Evolutionary conservation across 1,140 invertebrate genomes (phyloP).

Genomic region (Calephelis virginiensis): DNA sequence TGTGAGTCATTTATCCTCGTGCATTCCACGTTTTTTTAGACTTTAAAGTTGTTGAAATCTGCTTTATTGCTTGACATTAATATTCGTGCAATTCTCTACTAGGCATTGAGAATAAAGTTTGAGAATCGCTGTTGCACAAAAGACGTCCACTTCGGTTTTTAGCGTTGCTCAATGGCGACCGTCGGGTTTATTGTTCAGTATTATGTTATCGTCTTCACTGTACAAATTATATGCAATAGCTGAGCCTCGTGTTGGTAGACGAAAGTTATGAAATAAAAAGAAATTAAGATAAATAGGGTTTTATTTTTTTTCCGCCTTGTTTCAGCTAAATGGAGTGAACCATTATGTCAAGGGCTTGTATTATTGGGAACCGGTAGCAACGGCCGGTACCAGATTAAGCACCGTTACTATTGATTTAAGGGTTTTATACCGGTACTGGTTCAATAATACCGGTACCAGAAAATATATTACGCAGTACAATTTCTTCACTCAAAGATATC

Average conservation of each 20-base stretch:
- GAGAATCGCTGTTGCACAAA: constrained; percentile 16
- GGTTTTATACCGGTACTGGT: too few relatives aligned
- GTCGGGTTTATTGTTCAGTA: constrained; percentile 15
- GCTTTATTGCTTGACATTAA: constrained; percentile 13
- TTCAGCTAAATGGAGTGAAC: not conserved
- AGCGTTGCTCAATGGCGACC: not conserved
- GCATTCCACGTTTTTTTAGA: constrained; percentile 61
- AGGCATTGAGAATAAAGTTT: constrained; percentile 1
- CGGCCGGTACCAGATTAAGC: too few relatives aligned
- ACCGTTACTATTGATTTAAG: too few relatives aligned
- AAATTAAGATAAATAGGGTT: not conserved
- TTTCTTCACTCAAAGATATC: too few relatives aligned
- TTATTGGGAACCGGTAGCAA: not conserved
- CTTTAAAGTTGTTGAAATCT: constrained; percentile 25
- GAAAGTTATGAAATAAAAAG: constrained; percentile 9
- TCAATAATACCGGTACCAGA: too few relatives aligned
- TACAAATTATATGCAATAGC: constrained; percentile 10
- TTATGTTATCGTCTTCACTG: constrained; percentile 14
- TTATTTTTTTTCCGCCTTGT: not conserved
- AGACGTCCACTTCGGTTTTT: not conserved
- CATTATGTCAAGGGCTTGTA: too few relatives aligned
- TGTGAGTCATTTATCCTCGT: constrained; percentile 46
- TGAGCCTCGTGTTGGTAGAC: constrained; percentile 13
- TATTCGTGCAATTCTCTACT: constrained; percentile 3
- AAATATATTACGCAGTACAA: too few relatives aligned